Evolutionary conservation across 2,888 invertebrate species (phyloP).

Genomic region (Pammene aurita): DNA sequence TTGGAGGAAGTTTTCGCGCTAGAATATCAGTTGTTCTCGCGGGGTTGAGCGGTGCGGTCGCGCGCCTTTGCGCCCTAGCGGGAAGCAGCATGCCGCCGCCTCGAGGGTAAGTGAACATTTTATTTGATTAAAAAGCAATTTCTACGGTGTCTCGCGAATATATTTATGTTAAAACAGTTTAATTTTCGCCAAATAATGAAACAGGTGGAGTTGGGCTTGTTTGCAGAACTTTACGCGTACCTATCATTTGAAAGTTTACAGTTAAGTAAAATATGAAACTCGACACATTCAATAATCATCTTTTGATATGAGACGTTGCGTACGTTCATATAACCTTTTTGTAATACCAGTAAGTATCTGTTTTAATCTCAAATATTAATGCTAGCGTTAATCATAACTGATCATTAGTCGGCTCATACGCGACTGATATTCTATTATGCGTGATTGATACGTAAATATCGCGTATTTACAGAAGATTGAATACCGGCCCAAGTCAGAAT

Average conservation of each 20-base stretch:
- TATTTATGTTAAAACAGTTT: constrained; percentile 51
- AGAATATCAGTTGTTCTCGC: constrained; percentile 77
- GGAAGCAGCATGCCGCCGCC: constrained; percentile 60
- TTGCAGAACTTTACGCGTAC: neutral
- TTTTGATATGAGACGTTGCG: neutral
- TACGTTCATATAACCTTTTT: neutral
- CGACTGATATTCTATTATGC: constrained; percentile 34
- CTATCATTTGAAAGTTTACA: constrained; percentile 7
- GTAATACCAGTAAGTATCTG: neutral
- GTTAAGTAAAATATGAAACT: neutral
- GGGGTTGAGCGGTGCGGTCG: constrained; percentile 72
- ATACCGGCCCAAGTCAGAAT: constrained; percentile 43
- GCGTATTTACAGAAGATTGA: constrained; percentile 44
- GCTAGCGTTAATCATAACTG: constrained; percentile 2
- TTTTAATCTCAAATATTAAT: neutral
- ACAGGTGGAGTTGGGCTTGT: constrained; percentile 14
- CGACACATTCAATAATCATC: neutral
- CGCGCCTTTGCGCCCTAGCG: constrained; percentile 60
- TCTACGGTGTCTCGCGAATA: constrained; percentile 64
- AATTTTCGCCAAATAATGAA: constrained; percentile 31
- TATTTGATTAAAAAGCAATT: constrained; percentile 82
- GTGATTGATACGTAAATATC: constrained; percentile 41
- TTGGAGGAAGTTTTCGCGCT: constrained; percentile 79
- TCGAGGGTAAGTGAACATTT: constrained; percentile 78
- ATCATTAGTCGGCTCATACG: constrained; percentile 29